Evolutionary conservation across 2,797 vertebrate species (phyloP).

Genomic region (Sciurus carolinensis): DNA sequence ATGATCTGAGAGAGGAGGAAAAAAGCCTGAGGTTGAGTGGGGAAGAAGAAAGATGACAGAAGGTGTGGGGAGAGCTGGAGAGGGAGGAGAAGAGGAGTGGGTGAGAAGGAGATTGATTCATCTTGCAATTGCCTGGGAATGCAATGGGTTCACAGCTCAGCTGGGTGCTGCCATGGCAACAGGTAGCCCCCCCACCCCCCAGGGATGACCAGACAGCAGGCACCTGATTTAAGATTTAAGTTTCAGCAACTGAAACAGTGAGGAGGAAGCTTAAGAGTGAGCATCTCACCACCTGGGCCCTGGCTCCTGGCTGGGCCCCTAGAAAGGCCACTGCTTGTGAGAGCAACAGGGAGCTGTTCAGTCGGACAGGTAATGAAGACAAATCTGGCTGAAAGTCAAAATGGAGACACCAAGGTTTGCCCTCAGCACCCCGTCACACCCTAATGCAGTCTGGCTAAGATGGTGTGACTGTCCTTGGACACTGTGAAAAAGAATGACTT

Average conservation of each 20-base stretch:
- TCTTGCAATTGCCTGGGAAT: constrained; percentile 30
- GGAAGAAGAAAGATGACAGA: constrained; percentile 70
- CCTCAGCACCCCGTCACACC: not conserved
- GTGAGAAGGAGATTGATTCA: constrained; percentile 70
- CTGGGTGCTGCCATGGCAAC: constrained; percentile 62
- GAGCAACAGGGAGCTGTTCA: not conserved
- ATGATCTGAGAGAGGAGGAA: constrained; percentile 25
- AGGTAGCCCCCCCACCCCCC: not conserved
- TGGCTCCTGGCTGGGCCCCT: not conserved
- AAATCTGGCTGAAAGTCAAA: not conserved
- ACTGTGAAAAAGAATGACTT: not conserved
- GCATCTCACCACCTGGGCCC: not conserved
- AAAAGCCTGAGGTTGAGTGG: constrained; percentile 39
- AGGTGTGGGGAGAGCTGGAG: constrained; percentile 29
- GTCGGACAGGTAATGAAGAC: not conserved
- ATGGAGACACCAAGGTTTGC: not conserved
- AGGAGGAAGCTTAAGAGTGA: not conserved
- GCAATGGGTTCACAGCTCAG: constrained; percentile 70
- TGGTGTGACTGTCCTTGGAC: not conserved
- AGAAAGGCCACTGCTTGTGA: not conserved
- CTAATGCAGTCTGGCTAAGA: not conserved
- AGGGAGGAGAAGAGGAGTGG: constrained; percentile 59
- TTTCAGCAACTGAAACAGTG: not conserved
- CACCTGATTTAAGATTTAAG: not conserved
- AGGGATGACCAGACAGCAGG: constrained; percentile 49